phyloP scores from a whole-genome alignment of 2,113 vertebrate species.

The Athene noctua region DNA sequence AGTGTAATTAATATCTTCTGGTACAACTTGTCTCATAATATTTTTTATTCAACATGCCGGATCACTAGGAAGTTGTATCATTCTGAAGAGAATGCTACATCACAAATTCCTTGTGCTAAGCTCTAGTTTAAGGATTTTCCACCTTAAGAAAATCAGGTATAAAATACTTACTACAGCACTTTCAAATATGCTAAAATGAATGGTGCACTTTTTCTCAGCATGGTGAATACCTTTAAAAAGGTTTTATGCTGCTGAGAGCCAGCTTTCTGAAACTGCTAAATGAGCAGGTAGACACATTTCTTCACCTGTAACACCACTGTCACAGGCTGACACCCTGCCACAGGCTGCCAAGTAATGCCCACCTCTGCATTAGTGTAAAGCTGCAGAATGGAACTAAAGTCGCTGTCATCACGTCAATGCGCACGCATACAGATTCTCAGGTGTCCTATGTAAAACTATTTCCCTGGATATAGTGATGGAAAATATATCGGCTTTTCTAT shows the following conservation, averaged over 20 bases:
- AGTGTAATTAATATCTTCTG: conserved; percentile 31
- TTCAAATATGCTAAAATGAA: not conserved
- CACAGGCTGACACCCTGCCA: not conserved
- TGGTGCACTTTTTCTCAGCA: not conserved
- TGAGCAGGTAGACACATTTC: not conserved
- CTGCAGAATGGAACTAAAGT: not conserved
- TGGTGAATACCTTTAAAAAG: not conserved
- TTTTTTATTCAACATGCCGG: not conserved
- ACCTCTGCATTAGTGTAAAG: not conserved
- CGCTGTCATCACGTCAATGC: not conserved
- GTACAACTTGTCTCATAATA: not conserved
- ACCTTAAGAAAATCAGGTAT: not conserved
- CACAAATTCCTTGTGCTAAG: not conserved
- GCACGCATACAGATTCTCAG: not conserved
- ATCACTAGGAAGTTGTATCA: not conserved
- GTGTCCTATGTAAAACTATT: not conserved
- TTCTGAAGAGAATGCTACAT: not conserved
- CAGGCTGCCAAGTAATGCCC: not conserved
- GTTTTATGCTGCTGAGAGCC: not conserved
- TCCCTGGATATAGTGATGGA: not conserved
- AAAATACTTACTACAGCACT: not conserved
- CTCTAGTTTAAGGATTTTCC: not conserved
- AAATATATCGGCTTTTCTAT: not conserved
- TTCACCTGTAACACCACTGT: not conserved
- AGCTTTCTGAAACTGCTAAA: not conserved